These are phyloP conservation scores for Riparia riparia DNA, from an alignment of 2,113 vertebrate species.

Conservation along the genomic window DNA sequence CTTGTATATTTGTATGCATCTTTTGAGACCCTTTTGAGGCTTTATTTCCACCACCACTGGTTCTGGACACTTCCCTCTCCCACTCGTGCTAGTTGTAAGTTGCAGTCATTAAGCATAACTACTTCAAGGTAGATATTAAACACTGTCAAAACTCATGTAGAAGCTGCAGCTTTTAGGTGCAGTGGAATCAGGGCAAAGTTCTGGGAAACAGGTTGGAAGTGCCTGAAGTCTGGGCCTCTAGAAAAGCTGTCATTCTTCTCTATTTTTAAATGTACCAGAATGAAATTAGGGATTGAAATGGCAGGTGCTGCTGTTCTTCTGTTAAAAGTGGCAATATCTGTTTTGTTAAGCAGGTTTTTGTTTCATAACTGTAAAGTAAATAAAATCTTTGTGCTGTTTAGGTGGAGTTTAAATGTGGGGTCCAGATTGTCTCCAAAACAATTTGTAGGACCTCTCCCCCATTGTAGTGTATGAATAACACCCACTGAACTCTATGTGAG, in stretches of 20 bases:
- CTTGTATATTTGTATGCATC: background rate
- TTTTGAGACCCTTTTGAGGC: background rate
- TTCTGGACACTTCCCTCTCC: background rate
- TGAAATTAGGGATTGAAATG: slow-evolving; percentile 69
- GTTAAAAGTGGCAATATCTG: background rate
- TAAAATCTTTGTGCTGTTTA: background rate
- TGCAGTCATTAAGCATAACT: background rate
- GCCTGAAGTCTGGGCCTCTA: background rate
- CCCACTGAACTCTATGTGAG: background rate
- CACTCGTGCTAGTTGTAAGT: background rate
- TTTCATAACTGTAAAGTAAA: slow-evolving; percentile 19
- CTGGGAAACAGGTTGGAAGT: background rate
- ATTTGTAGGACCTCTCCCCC: background rate
- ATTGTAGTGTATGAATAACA: slow-evolving; percentile 14
- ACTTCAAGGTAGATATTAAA: background rate
- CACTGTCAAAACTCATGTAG: background rate
- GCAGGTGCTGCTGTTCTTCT: slow-evolving; percentile 39
- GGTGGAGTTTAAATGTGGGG: background rate
- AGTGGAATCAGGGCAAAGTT: background rate
- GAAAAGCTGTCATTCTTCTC: background rate
- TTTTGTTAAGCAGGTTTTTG: background rate
- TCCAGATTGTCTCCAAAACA: background rate
- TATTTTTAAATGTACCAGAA: slow-evolving; percentile 65
- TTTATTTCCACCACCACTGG: background rate
- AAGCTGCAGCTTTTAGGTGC: background rate